These are phyloP conservation scores for Notoglanidium macrostoma DNA, from an alignment of 2,797 vertebrate species.

Conservation along the genomic window DNA sequence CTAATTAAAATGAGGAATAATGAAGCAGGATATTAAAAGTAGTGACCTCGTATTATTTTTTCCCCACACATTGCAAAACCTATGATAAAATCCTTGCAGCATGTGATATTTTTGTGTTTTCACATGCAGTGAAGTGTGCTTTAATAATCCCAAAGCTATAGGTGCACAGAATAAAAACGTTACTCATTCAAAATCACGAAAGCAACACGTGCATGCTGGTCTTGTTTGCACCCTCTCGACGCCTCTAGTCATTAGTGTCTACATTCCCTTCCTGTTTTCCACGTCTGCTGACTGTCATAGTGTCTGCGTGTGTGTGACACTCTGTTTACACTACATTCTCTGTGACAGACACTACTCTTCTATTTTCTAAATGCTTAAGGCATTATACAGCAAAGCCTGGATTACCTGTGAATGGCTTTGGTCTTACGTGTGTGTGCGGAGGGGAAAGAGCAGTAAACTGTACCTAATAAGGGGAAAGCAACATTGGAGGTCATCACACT, in stretches of 20 bases:
- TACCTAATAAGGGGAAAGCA: background rate
- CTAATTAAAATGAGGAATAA: background rate
- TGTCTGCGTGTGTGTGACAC: background rate
- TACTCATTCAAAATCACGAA: background rate
- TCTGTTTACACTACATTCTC: constrained; percentile 16
- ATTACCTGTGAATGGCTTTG: background rate
- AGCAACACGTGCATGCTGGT: background rate
- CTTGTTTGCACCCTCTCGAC: constrained; percentile 1
- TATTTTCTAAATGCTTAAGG: background rate
- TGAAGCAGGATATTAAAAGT: background rate
- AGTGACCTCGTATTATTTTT: background rate
- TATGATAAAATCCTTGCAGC: background rate
- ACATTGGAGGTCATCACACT: background rate
- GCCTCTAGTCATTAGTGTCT: constrained; percentile 42
- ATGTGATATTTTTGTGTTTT: background rate
- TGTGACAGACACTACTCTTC: background rate
- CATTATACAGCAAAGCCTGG: background rate
- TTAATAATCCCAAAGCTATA: background rate
- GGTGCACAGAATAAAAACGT: background rate
- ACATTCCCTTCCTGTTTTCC: constrained; percentile 36
- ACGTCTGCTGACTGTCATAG: constrained; percentile 27
- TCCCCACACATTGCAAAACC: background rate
- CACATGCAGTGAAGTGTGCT: background rate
- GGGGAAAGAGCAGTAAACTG: background rate
- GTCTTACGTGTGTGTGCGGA: background rate